Evolutionary conservation across 2,888 invertebrate species (phyloP).

Genomic region (Poecilus cupreus): DNA sequence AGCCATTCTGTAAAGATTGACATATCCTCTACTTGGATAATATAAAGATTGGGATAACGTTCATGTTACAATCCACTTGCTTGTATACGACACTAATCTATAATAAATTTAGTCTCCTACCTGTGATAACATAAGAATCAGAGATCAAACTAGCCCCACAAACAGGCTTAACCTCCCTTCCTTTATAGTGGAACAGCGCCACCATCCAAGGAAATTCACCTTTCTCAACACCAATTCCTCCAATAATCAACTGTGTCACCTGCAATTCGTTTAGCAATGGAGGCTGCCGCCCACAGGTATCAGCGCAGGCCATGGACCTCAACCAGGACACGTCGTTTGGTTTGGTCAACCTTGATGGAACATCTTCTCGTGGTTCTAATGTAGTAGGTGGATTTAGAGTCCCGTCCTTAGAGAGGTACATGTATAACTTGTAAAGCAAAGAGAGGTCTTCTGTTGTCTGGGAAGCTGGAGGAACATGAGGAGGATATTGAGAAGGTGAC

Average conservation of each 20-base stretch:
- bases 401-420: too few species aligned
- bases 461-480: too few species aligned
- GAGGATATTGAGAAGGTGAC: too few species aligned
- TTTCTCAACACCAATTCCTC: neutral
- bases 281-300: neutral
- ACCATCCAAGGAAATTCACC: conserved; percentile 44
- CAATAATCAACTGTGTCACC: conserved; percentile 3
- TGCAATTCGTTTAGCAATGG: neutral
- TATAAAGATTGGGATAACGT: too few species aligned
- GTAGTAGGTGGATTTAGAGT: too few species aligned
- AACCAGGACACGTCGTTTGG: neutral
- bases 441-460: too few species aligned
- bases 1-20: too few species aligned
- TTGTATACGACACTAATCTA: neutral
- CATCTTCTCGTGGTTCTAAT: too few species aligned
- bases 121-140: conserved; percentile 6
- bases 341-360: neutral
- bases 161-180: neutral
- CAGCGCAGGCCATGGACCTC: neutral
- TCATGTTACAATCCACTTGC: too few species aligned
- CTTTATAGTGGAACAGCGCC: conserved; percentile 5
- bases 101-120: neutral
- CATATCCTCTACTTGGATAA: too few species aligned
- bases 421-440: too few species aligned
- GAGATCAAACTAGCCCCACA: conserved; percentile 23